These are phyloP conservation scores for Circaetus cinerascens DNA, from an alignment of 2,113 vertebrate species.

Conservation along the genomic window DNA sequence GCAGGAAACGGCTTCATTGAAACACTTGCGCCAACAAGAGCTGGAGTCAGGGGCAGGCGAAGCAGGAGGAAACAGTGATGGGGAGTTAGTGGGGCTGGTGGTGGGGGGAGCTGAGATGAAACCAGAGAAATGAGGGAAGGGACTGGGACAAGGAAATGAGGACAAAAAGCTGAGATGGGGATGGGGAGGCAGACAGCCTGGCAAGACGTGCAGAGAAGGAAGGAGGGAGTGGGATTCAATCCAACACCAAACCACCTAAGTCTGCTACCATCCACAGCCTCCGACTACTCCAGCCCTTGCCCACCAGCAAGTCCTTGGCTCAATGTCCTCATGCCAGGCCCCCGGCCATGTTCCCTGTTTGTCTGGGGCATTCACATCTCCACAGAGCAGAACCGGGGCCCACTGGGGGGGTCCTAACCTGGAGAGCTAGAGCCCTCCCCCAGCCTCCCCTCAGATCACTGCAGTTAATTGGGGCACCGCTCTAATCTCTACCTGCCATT, in stretches of 20 bases:
- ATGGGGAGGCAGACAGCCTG: background rate
- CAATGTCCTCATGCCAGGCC: background rate
- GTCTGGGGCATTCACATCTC: background rate
- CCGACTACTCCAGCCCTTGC: background rate
- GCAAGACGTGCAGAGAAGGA: background rate
- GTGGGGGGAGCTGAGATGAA: background rate
- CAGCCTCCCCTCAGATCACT: background rate
- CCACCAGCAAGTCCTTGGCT: background rate
- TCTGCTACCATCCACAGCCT: background rate
- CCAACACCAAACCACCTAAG: background rate
- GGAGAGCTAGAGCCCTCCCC: background rate
- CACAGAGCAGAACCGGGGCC: background rate
- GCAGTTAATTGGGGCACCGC: background rate
- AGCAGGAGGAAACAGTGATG: background rate
- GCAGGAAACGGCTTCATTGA: conserved; percentile 18
- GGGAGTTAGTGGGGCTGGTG: background rate
- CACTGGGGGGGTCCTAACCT: background rate
- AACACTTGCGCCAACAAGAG: background rate
- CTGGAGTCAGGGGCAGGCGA: background rate
- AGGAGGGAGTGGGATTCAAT: background rate
- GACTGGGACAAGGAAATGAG: background rate
- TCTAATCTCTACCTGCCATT: conserved; percentile 49
- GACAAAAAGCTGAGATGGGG: background rate
- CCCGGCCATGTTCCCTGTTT: background rate
- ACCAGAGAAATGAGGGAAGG: background rate